phyloP scores from a whole-genome alignment of 2,113 vertebrate species.

The Acanthisitta chloris region DNA sequence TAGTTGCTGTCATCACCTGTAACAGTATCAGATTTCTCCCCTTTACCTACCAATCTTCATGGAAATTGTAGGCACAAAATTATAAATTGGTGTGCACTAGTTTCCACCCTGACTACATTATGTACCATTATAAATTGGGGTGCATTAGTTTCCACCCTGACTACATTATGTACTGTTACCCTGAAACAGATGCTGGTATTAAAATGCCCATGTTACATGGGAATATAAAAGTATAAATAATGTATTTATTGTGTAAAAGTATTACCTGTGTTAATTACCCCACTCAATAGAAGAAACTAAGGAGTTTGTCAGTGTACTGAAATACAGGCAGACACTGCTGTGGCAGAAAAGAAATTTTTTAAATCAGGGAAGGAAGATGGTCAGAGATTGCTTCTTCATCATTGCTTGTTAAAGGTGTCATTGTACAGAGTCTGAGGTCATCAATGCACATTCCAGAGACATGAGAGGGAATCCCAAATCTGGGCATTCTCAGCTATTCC shows the following conservation, averaged over 20 bases:
- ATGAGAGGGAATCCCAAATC: not conserved
- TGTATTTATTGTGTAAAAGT: not conserved
- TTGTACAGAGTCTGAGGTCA: not conserved
- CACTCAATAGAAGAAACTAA: not conserved
- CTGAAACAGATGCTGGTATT: not conserved
- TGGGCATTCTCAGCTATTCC: not conserved
- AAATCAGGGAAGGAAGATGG: not conserved
- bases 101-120: not conserved
- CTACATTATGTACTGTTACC: not conserved
- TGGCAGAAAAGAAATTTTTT: not conserved
- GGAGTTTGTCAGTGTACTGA: not conserved
- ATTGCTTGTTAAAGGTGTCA: not conserved
- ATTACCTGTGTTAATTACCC: not conserved
- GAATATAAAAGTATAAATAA: not conserved
- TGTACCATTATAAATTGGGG: not conserved
- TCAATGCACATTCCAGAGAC: not conserved
- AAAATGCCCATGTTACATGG: not conserved
- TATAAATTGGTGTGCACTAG: not conserved
- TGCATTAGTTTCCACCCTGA: not conserved
- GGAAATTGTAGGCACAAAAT: not conserved
- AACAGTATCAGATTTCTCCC: not conserved
- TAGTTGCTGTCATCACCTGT: rapidly evolving
- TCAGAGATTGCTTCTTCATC: not conserved
- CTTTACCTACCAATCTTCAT: not conserved
- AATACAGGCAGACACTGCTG: not conserved